A percentile compares a stretch with the other conserved stretches of the same genome.
These are phyloP conservation scores for Mylabris sibirica DNA, from an alignment of 2,888 invertebrate genomes.

Conservation along the genomic window DNA sequence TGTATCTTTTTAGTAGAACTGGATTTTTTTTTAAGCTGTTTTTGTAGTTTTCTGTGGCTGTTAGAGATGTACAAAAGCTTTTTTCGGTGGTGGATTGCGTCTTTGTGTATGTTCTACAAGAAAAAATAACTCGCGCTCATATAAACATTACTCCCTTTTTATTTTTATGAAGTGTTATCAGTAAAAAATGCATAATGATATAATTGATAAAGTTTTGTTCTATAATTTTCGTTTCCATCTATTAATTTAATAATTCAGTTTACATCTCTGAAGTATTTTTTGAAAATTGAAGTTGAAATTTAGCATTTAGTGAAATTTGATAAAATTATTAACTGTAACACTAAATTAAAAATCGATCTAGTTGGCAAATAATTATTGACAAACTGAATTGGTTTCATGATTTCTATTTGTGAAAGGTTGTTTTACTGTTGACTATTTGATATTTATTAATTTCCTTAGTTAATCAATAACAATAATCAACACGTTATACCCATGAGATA, in stretches of 20 bases:
- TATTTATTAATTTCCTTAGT: slow-evolving; percentile 9
- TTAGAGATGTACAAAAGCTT: no score
- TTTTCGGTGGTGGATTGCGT: no score
- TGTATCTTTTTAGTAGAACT: no score
- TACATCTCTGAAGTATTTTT: background rate
- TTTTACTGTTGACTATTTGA: background rate
- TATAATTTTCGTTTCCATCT: no score
- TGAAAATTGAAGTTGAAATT: background rate
- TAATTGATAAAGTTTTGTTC: no score
- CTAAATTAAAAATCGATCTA: no score
- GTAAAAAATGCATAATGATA: background rate
- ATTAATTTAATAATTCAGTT: no score
- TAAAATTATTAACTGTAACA: no score
- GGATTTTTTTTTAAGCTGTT: no score
- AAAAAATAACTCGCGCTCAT: no score
- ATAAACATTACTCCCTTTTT: background rate
- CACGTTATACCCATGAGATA: slow-evolving; percentile 1
- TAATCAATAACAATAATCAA: slow-evolving; percentile 5
- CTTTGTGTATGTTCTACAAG: no score
- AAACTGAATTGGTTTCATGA: background rate
- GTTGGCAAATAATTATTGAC: background rate
- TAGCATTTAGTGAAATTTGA: background rate
- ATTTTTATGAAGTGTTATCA: background rate
- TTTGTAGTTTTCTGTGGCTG: no score
- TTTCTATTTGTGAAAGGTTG: background rate